phyloP scores from a whole-genome alignment of 2,888 invertebrate genomes.

The Myopa tessellatipennis region DNA sequence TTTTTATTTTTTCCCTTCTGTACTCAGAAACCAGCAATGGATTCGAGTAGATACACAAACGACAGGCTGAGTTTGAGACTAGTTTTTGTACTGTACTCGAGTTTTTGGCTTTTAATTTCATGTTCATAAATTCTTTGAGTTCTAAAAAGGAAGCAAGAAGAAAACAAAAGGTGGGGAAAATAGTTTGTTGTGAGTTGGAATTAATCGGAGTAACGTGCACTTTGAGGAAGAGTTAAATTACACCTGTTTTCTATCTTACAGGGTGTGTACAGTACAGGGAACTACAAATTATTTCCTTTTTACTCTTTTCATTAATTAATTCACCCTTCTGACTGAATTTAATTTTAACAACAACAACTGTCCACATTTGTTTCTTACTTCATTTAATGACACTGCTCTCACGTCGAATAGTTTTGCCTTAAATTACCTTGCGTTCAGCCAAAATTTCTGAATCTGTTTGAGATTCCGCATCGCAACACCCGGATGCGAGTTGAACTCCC shows the following conservation, averaged over 20 bases:
- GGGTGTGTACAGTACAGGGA: not conserved
- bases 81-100: not conserved
- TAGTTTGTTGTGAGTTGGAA: conserved; percentile 46
- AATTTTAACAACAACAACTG: too few relatives aligned
- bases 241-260: not conserved
- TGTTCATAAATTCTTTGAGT: conserved; percentile 29
- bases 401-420: not conserved
- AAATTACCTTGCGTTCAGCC: conserved; percentile 66
- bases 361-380: too few relatives aligned
- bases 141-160: not conserved
- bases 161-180: not conserved
- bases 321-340: not conserved
- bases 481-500: conserved; percentile 64
- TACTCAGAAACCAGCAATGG: not conserved
- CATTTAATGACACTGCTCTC: too few relatives aligned
- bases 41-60: conserved; percentile 33
- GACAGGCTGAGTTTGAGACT: conserved; percentile 3
- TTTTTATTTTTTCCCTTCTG: not conserved
- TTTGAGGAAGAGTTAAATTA: not conserved
- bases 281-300: not conserved
- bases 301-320: not conserved
- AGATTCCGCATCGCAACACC: conserved; percentile 62
- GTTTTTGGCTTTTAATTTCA: not conserved
- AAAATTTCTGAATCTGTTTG: conserved; percentile 68
- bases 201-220: not conserved